Conservation (phyloP, 2,113 vertebrate genomes). For the Theropithecus gelada region DNA sequence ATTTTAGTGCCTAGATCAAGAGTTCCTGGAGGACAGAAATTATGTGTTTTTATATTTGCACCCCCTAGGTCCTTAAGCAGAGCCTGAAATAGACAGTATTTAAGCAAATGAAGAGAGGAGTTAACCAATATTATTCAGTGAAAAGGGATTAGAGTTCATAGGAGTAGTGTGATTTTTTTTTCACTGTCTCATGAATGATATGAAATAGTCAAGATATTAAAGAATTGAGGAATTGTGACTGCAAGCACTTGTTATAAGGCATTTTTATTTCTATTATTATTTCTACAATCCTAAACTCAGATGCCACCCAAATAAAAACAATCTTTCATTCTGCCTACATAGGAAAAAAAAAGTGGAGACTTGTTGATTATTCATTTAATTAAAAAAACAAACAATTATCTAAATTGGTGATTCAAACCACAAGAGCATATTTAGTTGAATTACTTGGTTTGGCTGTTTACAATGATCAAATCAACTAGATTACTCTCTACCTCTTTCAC, state of each 20-base stretch:
- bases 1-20: background rate
- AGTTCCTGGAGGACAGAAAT: background rate
- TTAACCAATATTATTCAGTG: background rate
- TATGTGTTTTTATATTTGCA: background rate
- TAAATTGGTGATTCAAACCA: conserved; percentile 76
- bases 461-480: conserved; percentile 61
- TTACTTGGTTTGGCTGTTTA: conserved; percentile 68
- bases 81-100: background rate
- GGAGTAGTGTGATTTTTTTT: background rate
- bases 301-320: conserved; percentile 51
- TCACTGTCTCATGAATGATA: background rate
- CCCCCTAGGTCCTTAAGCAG: background rate
- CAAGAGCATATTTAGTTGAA: conserved; percentile 75
- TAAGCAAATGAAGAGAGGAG: background rate
- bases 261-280: conserved; percentile 22
- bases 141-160: background rate
- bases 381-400: conserved; percentile 78
- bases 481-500: conserved; percentile 47
- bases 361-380: conserved; percentile 78
- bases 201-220: conserved; percentile 31
- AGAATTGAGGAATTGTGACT: background rate
- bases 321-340: conserved; percentile 7
- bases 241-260: background rate
- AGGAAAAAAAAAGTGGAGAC: background rate
- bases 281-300: conserved; percentile 43